Evolutionary conservation across 2,888 invertebrate species (phyloP).

Genomic region (Tuta absoluta): DNA sequence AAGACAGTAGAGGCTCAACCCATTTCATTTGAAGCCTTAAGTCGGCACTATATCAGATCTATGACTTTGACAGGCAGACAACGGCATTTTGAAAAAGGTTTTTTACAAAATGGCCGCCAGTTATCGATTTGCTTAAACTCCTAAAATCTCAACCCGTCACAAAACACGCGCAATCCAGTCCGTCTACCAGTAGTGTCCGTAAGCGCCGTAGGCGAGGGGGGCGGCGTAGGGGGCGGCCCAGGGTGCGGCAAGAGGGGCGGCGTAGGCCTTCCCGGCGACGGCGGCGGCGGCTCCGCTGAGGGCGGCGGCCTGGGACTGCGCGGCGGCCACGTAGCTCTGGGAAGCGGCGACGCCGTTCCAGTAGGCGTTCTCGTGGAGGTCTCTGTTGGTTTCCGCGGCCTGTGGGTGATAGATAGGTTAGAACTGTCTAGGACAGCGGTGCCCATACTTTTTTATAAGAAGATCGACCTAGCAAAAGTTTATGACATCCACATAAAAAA

Average conservation of each 20-base stretch:
- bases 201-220: conserved; percentile 37
- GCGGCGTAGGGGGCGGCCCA: conserved; percentile 32
- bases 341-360: conserved; percentile 69
- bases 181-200: conserved; percentile 59
- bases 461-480: no score
- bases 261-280: conserved; percentile 42
- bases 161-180: conserved; percentile 9
- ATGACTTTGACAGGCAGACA: no score
- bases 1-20: neutral
- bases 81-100: no score
- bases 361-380: conserved; percentile 72
- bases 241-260: conserved; percentile 38
- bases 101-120: no score
- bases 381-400: conserved; percentile 64
- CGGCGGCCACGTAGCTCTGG: conserved; percentile 72
- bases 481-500: neutral
- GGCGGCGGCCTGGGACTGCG: conserved; percentile 72
- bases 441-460: no score
- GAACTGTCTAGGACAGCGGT: neutral
- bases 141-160: conserved; percentile 8
- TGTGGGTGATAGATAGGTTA: conserved; percentile 33
- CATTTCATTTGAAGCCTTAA: neutral
- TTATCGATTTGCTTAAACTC: neutral
- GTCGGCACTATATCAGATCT: no score
- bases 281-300: conserved; percentile 57